Percentiles rank a stretch among this genome's conserved stretches.
These are phyloP conservation scores for Limnephilus auricula DNA, from an alignment of 2,888 invertebrate genomes.

Conservation along the genomic window DNA sequence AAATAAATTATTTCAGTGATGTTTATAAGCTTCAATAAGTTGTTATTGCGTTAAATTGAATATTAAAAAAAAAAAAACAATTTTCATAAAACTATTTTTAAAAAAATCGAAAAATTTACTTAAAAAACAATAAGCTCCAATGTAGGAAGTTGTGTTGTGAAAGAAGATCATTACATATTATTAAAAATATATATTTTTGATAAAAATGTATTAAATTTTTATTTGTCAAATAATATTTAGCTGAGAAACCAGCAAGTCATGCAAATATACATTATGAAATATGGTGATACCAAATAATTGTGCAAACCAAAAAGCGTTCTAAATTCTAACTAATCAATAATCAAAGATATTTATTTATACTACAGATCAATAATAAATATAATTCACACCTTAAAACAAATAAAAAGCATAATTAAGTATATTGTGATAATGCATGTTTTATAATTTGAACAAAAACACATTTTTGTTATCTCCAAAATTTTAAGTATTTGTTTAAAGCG, in stretches of 20 bases:
- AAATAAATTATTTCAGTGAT: no score
- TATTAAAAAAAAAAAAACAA: no score
- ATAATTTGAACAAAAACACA: background rate
- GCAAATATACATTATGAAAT: background rate
- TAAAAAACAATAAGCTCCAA: no score
- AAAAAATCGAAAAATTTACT: no score
- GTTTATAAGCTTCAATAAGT: no score
- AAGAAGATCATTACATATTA: background rate
- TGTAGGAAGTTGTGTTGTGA: background rate
- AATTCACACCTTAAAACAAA: background rate
- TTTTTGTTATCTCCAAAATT: background rate
- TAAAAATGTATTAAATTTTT: background rate
- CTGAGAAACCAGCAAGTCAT: background rate
- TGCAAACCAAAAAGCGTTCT: background rate
- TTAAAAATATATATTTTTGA: background rate
- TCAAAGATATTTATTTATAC: background rate
- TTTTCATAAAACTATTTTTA: no score
- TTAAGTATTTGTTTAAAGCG: background rate
- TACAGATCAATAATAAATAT: background rate
- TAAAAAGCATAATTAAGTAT: background rate
- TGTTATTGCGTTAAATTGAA: no score
- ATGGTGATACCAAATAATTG: background rate
- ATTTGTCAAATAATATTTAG: background rate
- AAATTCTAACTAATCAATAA: background rate
- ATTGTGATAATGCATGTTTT: background rate